A percentile compares a stretch with the other conserved stretches of the same genome.
Evolutionary conservation across 2,113 vertebrate species (phyloP).

Genomic region (Protomyctophum bolini): DNA sequence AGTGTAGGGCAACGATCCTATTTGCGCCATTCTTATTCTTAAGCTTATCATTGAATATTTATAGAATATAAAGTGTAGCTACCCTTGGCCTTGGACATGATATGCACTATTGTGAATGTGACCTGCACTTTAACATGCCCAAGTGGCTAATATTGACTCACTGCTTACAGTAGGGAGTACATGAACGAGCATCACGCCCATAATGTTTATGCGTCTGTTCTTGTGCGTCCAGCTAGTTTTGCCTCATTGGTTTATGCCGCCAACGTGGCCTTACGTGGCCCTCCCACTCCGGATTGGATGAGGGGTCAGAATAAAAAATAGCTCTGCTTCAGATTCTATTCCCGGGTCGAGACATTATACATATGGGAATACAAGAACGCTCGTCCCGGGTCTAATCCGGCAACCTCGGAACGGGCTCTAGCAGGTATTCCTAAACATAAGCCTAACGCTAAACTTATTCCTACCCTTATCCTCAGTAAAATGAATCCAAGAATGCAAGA

Average conservation of each 20-base stretch:
- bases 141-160: slow-evolving; percentile 39
- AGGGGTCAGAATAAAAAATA: neutral
- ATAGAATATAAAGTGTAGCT: neutral
- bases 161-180: slow-evolving; percentile 26
- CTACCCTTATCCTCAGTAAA: too few species aligned
- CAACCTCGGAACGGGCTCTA: too few species aligned
- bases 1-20: neutral
- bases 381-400: too few species aligned
- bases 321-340: slow-evolving; percentile 5
- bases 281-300: slow-evolving; percentile 4
- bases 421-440: too few species aligned
- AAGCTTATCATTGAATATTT: neutral
- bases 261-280: slow-evolving; percentile 20
- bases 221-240: slow-evolving; percentile 45
- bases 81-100: slow-evolving; percentile 8
- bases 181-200: slow-evolving; percentile 30
- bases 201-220: slow-evolving; percentile 41
- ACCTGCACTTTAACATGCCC: slow-evolving; percentile 19
- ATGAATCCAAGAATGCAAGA: too few species aligned
- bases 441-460: neutral
- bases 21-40: neutral
- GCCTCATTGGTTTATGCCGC: slow-evolving; percentile 42
- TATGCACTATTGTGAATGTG: slow-evolving; percentile 20
- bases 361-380: too few species aligned
- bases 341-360: neutral